Conservation (phyloP, 2,797 vertebrate species). For the Semaprochilodus insignis region DNA sequence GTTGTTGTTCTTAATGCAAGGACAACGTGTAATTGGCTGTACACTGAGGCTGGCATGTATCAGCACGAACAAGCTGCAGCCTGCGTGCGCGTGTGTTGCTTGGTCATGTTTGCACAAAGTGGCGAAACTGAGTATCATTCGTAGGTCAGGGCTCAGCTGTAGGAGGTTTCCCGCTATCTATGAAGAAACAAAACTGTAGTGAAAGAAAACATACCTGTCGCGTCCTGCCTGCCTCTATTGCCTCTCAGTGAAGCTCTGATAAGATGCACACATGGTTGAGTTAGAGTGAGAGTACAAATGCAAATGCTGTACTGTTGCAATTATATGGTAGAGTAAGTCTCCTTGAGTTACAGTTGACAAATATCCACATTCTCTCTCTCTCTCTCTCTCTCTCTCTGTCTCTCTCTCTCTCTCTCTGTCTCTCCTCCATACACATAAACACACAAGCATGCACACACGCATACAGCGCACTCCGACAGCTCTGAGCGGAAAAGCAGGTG, state of each 20-base stretch:
- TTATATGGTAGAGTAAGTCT: constrained; percentile 48
- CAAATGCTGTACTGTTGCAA: constrained; percentile 32
- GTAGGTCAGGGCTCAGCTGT: constrained; percentile 40
- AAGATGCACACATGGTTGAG: constrained; percentile 25
- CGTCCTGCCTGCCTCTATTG: constrained; percentile 59
- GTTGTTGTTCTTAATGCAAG: constrained; percentile 8
- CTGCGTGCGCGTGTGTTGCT: constrained; percentile 55
- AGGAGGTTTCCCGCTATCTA: constrained; percentile 35
- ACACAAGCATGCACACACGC: neutral
- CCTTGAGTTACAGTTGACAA: constrained; percentile 37
- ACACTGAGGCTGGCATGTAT: constrained; percentile 31
- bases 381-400: neutral
- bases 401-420: neutral
- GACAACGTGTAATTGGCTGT: neutral
- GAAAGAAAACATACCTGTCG: constrained; percentile 64
- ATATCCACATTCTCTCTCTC: neutral
- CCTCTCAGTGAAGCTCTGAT: constrained; percentile 8
- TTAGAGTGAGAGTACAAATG: constrained; percentile 17
- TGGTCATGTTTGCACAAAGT: constrained; percentile 50
- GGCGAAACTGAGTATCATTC: constrained; percentile 43
- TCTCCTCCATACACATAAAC: neutral
- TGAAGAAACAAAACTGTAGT: constrained; percentile 54
- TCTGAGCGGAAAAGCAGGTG: constrained; percentile 27
- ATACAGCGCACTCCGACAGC: constrained; percentile 1
- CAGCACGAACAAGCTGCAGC: constrained; percentile 50